phyloP scores from a whole-genome alignment of 23 tunicate species.

The Botrylloides violaceus region DNA sequence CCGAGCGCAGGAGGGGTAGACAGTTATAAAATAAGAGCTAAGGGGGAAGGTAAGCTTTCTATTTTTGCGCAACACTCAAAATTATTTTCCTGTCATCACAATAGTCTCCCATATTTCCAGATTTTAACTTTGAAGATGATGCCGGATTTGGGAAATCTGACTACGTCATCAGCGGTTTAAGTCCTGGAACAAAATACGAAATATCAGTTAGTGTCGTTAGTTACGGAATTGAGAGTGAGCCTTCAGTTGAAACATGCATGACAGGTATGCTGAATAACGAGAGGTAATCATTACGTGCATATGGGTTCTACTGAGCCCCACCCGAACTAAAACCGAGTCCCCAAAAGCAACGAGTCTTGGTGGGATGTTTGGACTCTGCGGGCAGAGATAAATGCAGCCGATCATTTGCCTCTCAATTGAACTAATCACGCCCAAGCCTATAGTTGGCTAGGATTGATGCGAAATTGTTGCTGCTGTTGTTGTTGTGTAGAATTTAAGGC shows the following conservation, averaged over 20 bases:
- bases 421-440: too few species aligned
- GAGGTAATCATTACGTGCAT: too few species aligned
- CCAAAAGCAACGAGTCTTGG: too few species aligned
- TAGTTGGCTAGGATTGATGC: too few species aligned
- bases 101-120: not conserved
- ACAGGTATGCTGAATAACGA: too few species aligned
- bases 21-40: constrained; percentile 20
- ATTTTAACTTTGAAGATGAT: not conserved
- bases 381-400: too few species aligned
- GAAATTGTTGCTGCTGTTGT: too few species aligned
- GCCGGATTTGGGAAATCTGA: not conserved
- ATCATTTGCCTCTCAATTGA: too few species aligned
- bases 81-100: not conserved
- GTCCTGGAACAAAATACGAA: constrained; percentile 14
- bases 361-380: too few species aligned
- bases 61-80: not conserved
- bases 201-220: constrained; percentile 3
- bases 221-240: constrained; percentile 20
- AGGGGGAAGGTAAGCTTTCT: constrained; percentile 57
- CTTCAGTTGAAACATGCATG: constrained; percentile 21
- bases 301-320: too few species aligned
- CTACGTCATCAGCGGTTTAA: not conserved
- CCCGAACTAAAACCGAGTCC: too few species aligned
- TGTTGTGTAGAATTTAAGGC: too few species aligned
- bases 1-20: constrained; percentile 64